Percentiles rank a stretch among this genome's conserved stretches.
phyloP scores from a whole-genome alignment of 2,113 vertebrate species.

The Chionis minor region DNA sequence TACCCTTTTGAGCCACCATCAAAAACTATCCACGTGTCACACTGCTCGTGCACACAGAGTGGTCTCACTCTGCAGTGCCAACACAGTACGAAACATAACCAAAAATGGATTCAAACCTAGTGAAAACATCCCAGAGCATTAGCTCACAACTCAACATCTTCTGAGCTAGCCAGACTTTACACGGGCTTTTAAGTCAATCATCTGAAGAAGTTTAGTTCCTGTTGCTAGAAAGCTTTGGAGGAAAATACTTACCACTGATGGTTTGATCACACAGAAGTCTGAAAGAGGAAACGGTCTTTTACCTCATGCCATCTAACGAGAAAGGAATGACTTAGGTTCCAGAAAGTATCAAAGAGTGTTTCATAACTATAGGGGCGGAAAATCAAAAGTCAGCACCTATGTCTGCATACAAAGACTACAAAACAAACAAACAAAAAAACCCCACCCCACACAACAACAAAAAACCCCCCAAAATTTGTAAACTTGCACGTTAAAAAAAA shows the following conservation, averaged over 20 bases:
- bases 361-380: background rate
- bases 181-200: background rate
- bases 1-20: background rate
- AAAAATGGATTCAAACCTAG: background rate
- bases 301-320: background rate
- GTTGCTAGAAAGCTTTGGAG: background rate
- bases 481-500: background rate
- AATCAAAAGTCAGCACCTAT: background rate
- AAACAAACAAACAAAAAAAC: background rate
- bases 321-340: background rate
- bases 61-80: background rate
- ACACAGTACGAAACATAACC: background rate
- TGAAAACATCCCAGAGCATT: background rate
- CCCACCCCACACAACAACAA: too few relatives aligned
- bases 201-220: background rate
- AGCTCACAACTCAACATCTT: background rate
- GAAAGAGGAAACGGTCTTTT: background rate
- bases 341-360: background rate
- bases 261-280: background rate
- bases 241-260: background rate
- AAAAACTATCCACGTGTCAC: fast-evolving
- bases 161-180: background rate
- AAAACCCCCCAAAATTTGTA: background rate
- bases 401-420: background rate
- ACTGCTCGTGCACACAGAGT: background rate